phyloP scores from a whole-genome alignment of 2,888 invertebrate genomes.

The Crioceris asparagi region DNA sequence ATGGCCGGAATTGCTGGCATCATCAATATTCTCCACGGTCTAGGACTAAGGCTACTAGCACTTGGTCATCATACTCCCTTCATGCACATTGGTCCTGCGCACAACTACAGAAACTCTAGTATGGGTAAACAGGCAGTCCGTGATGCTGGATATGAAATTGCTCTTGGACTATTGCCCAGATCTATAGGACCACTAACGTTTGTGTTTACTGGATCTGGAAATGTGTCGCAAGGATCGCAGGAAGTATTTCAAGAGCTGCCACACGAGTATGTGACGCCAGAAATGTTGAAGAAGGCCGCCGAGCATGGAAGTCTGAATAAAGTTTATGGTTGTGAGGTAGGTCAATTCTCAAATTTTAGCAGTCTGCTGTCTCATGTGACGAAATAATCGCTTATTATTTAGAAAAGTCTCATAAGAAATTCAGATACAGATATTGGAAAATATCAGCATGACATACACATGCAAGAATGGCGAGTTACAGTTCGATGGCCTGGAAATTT shows the following conservation, averaged over 20 bases:
- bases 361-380: background rate
- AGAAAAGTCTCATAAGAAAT: too few relatives aligned
- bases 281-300: constrained; percentile 88
- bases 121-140: constrained; percentile 96
- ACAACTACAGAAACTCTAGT: constrained; percentile 95
- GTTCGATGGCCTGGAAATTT: too few relatives aligned
- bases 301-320: constrained; percentile 95
- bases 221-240: constrained; percentile 85
- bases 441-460: too few relatives aligned
- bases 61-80: constrained; percentile 98
- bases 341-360: background rate
- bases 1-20: constrained; percentile 98
- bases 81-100: constrained; percentile 96
- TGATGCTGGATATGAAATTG: constrained; percentile 98
- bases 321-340: constrained; percentile 90
- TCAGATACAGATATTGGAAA: too few relatives aligned
- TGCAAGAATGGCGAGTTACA: too few relatives aligned
- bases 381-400: too few relatives aligned
- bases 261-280: constrained; percentile 93
- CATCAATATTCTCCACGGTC: constrained; percentile 95
- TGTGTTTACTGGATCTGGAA: constrained; percentile 96
- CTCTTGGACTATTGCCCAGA: constrained; percentile 89
- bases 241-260: constrained; percentile 95
- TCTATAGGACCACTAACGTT: constrained; percentile 96
- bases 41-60: constrained; percentile 86